Evolutionary conservation across 2,113 vertebrate species (phyloP).

Genomic region (Cephalopterus ornatus): DNA sequence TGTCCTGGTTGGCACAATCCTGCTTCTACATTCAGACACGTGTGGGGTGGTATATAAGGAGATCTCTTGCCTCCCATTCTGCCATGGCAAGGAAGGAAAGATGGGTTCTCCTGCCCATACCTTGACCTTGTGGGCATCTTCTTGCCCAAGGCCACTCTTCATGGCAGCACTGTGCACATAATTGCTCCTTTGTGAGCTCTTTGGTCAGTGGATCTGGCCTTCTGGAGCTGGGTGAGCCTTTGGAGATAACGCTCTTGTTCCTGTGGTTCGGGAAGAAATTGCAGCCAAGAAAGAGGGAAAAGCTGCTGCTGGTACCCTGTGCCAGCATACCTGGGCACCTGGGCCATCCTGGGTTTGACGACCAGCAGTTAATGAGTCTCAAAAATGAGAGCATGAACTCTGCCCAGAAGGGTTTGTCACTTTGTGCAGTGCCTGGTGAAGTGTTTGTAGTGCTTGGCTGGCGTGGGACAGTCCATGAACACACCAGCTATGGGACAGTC

Average conservation of each 20-base stretch:
- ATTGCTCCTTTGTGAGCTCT: not conserved
- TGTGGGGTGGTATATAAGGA: not conserved
- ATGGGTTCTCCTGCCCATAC: not conserved
- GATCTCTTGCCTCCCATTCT: not conserved
- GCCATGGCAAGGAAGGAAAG: not conserved
- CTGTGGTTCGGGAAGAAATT: not conserved
- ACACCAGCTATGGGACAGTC: not conserved
- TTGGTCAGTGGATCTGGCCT: not conserved
- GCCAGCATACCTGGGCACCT: not conserved
- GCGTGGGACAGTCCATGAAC: not conserved
- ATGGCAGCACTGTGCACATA: not conserved
- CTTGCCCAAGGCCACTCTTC: not conserved
- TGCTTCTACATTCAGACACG: rapidly evolving
- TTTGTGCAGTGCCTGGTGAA: not conserved
- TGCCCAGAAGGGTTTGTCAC: not conserved
- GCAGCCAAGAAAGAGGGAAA: not conserved
- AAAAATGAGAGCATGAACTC: not conserved
- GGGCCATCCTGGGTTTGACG: not conserved
- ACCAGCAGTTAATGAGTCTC: not conserved
- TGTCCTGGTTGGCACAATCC: rapidly evolving
- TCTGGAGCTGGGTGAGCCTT: not conserved
- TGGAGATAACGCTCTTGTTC: not conserved
- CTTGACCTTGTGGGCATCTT: not conserved
- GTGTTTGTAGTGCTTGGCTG: not conserved
- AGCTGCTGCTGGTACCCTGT: not conserved